Conservation (phyloP, 2,888 invertebrate genomes). For the Eupeodes latifasciatus region DNA sequence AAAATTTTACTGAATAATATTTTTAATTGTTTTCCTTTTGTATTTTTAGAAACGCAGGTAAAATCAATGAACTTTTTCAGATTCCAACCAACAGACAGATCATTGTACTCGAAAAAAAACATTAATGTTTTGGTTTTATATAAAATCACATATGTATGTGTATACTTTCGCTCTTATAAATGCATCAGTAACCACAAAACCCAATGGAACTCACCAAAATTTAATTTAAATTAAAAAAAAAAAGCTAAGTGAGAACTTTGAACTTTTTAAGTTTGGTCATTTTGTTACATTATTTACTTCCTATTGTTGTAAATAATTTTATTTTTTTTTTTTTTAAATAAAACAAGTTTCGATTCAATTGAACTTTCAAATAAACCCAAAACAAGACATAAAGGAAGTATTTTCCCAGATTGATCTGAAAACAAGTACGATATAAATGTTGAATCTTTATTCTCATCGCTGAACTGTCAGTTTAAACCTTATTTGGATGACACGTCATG, state of each 20-base stretch:
- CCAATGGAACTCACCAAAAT: background rate
- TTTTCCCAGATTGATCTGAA: background rate
- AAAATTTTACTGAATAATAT: background rate
- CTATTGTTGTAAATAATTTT: background rate
- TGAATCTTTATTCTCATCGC: background rate
- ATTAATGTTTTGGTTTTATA: background rate
- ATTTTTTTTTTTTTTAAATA: background rate
- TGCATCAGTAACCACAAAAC: background rate
- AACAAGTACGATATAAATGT: background rate
- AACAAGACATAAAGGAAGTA: slow-evolving; percentile 45
- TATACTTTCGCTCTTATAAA: slow-evolving; percentile 19
- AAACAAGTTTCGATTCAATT: slow-evolving; percentile 8
- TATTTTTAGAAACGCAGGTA: slow-evolving; percentile 22
- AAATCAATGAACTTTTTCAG: slow-evolving; percentile 28
- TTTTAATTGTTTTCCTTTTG: slow-evolving; percentile 20
- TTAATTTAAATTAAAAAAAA: slow-evolving; percentile 6
- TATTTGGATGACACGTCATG: slow-evolving; percentile 31
- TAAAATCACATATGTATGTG: too few relatives aligned
- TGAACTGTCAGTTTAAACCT: slow-evolving; percentile 16
- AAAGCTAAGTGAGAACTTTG: slow-evolving; percentile 24
- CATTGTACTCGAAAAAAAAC: slow-evolving; percentile 24
- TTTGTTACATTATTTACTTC: slow-evolving; percentile 20
- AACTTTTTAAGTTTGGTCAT: slow-evolving; percentile 14
- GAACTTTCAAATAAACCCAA: slow-evolving; percentile 16
- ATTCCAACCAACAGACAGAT: slow-evolving; percentile 9